These are phyloP conservation scores for Lerema accius DNA, from an alignment of 1,140 invertebrate species.

Conservation along the genomic window DNA sequence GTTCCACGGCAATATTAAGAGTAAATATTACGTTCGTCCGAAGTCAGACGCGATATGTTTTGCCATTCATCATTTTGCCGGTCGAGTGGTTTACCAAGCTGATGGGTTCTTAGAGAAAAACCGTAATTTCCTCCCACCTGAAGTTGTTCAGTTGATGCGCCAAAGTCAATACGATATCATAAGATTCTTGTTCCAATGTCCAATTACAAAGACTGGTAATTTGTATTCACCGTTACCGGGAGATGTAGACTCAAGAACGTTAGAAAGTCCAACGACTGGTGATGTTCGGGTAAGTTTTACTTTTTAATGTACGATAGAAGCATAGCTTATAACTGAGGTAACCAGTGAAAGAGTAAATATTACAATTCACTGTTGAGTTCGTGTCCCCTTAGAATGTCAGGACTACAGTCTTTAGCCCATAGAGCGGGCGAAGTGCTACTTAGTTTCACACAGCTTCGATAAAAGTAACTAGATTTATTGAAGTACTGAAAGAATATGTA, in stretches of 20 bases:
- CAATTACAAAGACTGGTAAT: constrained; percentile 92
- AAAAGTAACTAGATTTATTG: no score
- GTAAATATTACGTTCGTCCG: constrained; percentile 89
- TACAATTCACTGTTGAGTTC: no score
- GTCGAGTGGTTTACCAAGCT: constrained; percentile 90
- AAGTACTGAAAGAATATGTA: no score
- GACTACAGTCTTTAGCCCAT: no score
- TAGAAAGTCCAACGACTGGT: constrained; percentile 66
- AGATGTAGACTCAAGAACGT: constrained; percentile 77
- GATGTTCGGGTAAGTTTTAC: constrained; percentile 62
- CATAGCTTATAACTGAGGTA: background rate
- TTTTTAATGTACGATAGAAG: background rate
- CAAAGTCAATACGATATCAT: constrained; percentile 89
- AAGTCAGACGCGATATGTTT: constrained; percentile 90
- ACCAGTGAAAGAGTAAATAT: no score
- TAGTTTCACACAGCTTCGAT: no score
- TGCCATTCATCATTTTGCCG: constrained; percentile 90
- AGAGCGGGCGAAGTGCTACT: no score
- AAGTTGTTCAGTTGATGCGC: constrained; percentile 90
- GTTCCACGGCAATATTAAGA: constrained; percentile 91
- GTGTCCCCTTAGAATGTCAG: no score
- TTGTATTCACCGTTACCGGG: constrained; percentile 85
- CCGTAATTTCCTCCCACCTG: constrained; percentile 90
- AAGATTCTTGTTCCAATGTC: constrained; percentile 90
- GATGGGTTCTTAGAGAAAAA: constrained; percentile 93